Evolutionary conservation across 2,113 vertebrate genomes (phyloP).

Genomic region (Oxyruncus cristatus): DNA sequence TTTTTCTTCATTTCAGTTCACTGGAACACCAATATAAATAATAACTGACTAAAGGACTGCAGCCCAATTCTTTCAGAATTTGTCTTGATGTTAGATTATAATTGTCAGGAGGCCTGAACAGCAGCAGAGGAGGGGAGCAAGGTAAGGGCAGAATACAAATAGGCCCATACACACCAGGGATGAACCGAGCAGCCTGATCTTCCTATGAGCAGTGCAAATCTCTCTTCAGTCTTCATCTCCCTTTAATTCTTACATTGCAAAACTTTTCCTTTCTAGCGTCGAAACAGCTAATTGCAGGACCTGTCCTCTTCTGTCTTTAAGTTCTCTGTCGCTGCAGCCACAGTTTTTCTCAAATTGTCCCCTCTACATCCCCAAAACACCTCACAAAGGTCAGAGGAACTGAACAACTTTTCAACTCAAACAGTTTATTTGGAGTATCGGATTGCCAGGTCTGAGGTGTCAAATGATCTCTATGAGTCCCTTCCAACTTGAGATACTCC

Average conservation of each 20-base stretch:
- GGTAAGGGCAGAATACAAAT: not conserved
- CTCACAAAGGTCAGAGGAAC: not conserved
- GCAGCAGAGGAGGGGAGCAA: not conserved
- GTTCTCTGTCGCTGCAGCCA: not conserved
- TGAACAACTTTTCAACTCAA: not conserved
- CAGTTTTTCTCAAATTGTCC: not conserved
- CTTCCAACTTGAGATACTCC: not conserved
- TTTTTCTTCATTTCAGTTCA: not conserved
- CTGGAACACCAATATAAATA: not conserved
- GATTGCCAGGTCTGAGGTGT: not conserved
- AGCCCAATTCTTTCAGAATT: not conserved
- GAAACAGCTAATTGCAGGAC: not conserved
- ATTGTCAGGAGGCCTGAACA: not conserved
- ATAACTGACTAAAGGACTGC: not conserved
- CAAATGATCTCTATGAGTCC: not conserved
- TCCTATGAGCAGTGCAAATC: not conserved
- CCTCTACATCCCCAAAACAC: not conserved
- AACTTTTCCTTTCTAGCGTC: not conserved
- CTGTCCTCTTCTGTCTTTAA: not conserved
- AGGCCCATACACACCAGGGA: not conserved
- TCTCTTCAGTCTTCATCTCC: not conserved
- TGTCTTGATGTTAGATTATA: not conserved
- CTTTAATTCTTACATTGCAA: not conserved
- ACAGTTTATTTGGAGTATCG: not conserved
- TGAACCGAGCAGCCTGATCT: not conserved